Conservation (phyloP, 2,797 vertebrate genomes). For the Syncerus caffer region DNA sequence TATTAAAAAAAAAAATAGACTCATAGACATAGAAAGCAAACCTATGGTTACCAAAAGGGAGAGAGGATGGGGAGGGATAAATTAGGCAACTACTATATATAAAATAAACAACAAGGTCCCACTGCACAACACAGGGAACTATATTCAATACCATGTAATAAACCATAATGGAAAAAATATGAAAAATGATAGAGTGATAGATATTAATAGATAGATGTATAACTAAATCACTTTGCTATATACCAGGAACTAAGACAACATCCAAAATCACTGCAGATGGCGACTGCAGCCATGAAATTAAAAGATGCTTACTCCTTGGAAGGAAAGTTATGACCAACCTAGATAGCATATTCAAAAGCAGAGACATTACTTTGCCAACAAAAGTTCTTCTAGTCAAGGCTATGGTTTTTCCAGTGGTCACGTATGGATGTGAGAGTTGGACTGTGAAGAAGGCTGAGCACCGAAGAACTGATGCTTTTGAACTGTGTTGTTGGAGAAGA, state of each 20-base stretch:
- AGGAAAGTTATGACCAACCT: no score
- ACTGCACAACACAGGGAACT: background rate
- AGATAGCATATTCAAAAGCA: no score
- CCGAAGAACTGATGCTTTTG: no score
- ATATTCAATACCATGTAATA: background rate
- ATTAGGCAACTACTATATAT: background rate
- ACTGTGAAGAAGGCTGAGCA: no score
- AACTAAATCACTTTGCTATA: background rate
- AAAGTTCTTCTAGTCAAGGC: no score
- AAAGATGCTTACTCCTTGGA: no score
- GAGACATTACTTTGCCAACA: no score
- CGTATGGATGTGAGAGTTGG: no score
- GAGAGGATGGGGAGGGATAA: background rate
- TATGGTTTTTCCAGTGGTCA: no score
- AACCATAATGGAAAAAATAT: background rate
- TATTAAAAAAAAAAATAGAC: background rate
- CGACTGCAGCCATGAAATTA: no score
- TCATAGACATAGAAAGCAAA: background rate
- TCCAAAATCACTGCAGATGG: no score
- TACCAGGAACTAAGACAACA: background rate
- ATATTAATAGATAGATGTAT: background rate
- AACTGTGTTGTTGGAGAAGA: no score
- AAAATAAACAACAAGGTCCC: background rate
- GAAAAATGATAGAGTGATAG: background rate
- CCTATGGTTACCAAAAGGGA: background rate